These are phyloP conservation scores for Hemiscyllium ocellatum DNA, from an alignment of 2,113 vertebrate genomes.

Conservation along the genomic window DNA sequence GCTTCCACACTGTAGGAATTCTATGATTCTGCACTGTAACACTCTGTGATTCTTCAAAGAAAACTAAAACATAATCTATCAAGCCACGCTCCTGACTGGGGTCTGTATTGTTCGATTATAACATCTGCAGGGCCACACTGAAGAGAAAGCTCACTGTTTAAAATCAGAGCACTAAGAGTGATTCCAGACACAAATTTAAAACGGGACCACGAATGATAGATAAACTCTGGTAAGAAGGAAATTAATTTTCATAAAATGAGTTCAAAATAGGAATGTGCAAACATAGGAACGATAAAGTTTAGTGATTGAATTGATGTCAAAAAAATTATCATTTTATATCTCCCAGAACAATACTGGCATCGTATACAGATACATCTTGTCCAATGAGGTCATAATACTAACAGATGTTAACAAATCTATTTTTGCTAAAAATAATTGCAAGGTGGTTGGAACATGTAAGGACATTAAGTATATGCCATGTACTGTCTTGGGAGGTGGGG, in stretches of 20 bases:
- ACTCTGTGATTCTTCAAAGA: too few species aligned
- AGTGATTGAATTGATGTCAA: neutral
- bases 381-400: neutral
- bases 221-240: neutral
- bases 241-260: neutral
- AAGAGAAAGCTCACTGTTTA: neutral
- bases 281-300: neutral
- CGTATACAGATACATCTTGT: neutral
- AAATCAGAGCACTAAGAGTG: neutral
- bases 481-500: neutral
- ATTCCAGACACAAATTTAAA: neutral
- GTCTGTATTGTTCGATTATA: too few species aligned
- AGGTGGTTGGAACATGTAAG: neutral
- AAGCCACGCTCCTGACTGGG: too few species aligned
- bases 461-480: neutral
- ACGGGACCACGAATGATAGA: neutral
- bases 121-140: neutral
- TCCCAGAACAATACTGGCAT: neutral
- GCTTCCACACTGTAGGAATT: too few species aligned
- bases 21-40: too few species aligned
- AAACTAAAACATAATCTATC: too few species aligned
- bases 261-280: neutral
- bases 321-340: neutral
- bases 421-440: conserved; percentile 14
- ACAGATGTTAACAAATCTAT: conserved; percentile 29